Percentiles rank a stretch among this genome's conserved stretches.
Evolutionary conservation across 2,888 invertebrate genomes (phyloP).

Genomic region (Resseliella maxima): DNA sequence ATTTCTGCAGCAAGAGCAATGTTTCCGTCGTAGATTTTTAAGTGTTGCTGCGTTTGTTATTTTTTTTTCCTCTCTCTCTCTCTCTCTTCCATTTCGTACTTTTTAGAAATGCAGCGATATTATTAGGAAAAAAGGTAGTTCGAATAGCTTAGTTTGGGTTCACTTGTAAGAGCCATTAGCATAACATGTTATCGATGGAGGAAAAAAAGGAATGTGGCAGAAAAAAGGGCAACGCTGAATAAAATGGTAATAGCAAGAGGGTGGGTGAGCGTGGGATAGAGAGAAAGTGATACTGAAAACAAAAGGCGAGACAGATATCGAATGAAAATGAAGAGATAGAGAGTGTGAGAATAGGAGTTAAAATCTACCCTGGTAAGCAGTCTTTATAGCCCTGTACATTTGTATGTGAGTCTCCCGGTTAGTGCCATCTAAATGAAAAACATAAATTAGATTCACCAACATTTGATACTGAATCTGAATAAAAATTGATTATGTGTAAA

Average conservation of each 20-base stretch:
- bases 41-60: not conserved
- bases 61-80: not conserved
- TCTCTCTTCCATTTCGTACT: not conserved
- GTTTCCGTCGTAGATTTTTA: slow-evolving; percentile 1
- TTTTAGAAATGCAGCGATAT: not conserved
- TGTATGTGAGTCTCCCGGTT: too few relatives aligned
- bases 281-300: too few relatives aligned
- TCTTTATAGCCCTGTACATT: too few relatives aligned
- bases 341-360: too few relatives aligned
- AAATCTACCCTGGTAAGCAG: too few relatives aligned
- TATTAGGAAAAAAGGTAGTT: not conserved
- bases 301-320: too few relatives aligned
- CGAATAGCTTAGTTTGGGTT: slow-evolving; percentile 4
- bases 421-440: too few relatives aligned
- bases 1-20: not conserved
- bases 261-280: not conserved
- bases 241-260: too few relatives aligned
- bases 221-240: too few relatives aligned
- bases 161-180: slow-evolving; percentile 31
- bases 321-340: not conserved
- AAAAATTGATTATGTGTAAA: too few relatives aligned
- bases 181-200: not conserved
- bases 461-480: too few relatives aligned
- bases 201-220: not conserved
- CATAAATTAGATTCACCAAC: too few relatives aligned